phyloP scores from a whole-genome alignment of 2,113 vertebrate genomes.

The Oreochromis spilurus region DNA sequence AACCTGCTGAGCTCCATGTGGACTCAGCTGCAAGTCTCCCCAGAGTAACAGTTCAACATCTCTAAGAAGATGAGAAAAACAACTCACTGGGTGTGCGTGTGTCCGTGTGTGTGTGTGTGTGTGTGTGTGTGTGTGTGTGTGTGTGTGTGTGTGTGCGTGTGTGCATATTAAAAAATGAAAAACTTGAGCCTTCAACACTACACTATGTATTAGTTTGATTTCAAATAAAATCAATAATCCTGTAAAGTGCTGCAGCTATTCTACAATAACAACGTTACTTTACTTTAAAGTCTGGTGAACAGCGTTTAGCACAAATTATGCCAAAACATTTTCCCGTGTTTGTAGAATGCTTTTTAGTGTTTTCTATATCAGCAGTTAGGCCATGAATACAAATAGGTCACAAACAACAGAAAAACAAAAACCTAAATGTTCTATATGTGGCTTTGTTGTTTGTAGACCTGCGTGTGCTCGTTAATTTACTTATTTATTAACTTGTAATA shows the following conservation, averaged over 20 bases:
- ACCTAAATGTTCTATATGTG: not conserved
- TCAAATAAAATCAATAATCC: not conserved
- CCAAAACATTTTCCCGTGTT: not conserved
- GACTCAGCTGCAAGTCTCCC: conserved; percentile 41
- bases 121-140: not conserved
- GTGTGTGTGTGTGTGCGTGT: not conserved
- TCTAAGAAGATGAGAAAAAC: not conserved
- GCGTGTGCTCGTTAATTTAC: not conserved
- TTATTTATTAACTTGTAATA: not conserved
- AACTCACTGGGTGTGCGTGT: not conserved
- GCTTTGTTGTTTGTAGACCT: not conserved
- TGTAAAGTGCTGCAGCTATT: not conserved
- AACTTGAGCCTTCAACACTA: not conserved
- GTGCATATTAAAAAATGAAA: not conserved
- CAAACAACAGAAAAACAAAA: not conserved
- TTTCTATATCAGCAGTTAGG: not conserved
- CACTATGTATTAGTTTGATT: not conserved
- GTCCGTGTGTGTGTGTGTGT: not conserved
- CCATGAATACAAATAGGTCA: not conserved
- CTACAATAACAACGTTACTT: not conserved
- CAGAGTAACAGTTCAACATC: not conserved
- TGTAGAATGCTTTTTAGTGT: not conserved
- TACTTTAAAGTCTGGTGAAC: not conserved
- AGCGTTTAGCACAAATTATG: not conserved
- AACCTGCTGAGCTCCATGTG: conserved; percentile 38